Base-by-base conservation (phyloP, 2,113 vertebrate genomes). In the Leptodactylus fuscus region DNA sequence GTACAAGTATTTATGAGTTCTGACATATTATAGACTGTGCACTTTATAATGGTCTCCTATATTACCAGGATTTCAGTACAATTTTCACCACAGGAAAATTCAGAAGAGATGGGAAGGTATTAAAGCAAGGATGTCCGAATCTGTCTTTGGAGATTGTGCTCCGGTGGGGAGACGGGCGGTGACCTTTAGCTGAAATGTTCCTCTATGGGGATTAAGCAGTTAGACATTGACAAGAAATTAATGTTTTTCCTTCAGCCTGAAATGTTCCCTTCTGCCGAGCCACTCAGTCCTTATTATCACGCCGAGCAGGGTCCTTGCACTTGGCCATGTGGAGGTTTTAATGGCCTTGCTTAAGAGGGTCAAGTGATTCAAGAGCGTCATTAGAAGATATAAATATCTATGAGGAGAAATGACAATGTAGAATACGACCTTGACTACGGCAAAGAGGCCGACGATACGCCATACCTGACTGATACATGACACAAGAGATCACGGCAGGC, bases 341-440 rank as follows among this genome's bases (percentile, higher is more conserved):
- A 82, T 69, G 44, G 81, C 67, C 34, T 82, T 7, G 5, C 48
- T 36, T 82, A 82, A 82, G 67, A 73, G 81, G 81, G 81, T 82
- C 62, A 67, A 71, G 51, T 49, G 81, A 29, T 44, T 73, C 32
- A 36, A 73, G 20, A 82, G 46, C 65, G 46, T 71, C 65, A 51
- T 71, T 82, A 71, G 22, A 32, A 8, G 27, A 49, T 24, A 48
- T 36, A 51, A 49, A 71, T 38, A 58, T 51, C 67, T 73, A 13
- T 6, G 46, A 49, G 34, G n/a, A 53, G 18, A 53, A 71, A 82
- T 82, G 24, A 38, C 27, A 55, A 82, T 73, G 46, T 41, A 24
- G 67, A 55, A 36, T 55, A 73, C 24, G 67, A 53, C 67, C 67
- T 82, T 38, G 62, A 11, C 24, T 51, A 70, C 24, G 27, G 12